phyloP scores from a whole-genome alignment of 2,113 vertebrate species.

The Eulemur rufifrons region DNA sequence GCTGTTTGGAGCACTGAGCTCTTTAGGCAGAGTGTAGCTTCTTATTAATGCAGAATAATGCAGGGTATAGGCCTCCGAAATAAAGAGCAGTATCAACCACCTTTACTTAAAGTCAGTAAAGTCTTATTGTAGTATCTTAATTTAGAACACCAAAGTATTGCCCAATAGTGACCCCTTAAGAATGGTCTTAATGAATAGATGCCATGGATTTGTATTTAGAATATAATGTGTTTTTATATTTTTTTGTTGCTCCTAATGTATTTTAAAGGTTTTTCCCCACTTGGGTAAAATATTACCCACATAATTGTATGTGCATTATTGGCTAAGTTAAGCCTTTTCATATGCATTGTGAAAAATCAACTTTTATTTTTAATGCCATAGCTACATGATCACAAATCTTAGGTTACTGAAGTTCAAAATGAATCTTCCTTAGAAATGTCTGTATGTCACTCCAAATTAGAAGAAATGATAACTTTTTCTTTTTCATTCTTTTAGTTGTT shows the following conservation, averaged over 20 bases:
- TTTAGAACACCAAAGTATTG: not conserved
- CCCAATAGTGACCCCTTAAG: not conserved
- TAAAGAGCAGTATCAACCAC: not conserved
- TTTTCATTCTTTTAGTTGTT: not conserved
- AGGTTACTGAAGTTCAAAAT: not conserved
- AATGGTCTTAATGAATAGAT: not conserved
- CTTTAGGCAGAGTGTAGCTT: not conserved
- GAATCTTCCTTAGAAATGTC: not conserved
- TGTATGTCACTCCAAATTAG: not conserved
- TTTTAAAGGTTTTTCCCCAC: not conserved
- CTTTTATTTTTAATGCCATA: not conserved
- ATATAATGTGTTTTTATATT: not conserved
- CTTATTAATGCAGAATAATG: not conserved
- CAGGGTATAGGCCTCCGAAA: not conserved
- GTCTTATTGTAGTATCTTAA: not conserved
- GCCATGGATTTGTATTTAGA: not conserved
- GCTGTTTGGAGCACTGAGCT: not conserved
- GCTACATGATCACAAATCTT: not conserved
- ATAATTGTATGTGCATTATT: not conserved
- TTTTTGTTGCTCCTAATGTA: not conserved
- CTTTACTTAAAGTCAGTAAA: not conserved
- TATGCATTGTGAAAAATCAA: not conserved
- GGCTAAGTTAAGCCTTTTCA: not conserved
- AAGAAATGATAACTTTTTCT: not conserved
- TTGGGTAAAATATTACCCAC: not conserved